Percentiles rank a stretch among this genome's conserved stretches.
These are phyloP conservation scores for Sycophila texana DNA, from an alignment of 2,888 invertebrate species.

Conservation along the genomic window DNA sequence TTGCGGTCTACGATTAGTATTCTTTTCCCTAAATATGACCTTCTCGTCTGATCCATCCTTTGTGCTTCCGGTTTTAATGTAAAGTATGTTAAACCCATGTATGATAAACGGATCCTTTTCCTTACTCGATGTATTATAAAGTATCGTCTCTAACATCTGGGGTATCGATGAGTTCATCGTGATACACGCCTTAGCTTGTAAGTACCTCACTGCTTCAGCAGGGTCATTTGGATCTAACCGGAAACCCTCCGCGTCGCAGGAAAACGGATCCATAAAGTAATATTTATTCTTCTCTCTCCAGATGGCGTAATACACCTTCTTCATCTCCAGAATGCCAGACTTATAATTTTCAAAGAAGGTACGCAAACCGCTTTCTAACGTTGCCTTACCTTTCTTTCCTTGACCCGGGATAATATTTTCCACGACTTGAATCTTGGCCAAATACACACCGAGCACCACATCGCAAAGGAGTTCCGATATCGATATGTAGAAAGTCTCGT, in stretches of 20 bases:
- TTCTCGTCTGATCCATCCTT: constrained; percentile 62
- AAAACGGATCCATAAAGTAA: constrained; percentile 71
- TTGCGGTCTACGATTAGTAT: constrained; percentile 66
- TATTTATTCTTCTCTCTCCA: constrained; percentile 70
- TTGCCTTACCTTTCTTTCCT: constrained; percentile 63
- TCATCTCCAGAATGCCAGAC: constrained; percentile 68
- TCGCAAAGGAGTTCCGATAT: constrained; percentile 69
- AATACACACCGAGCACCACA: constrained; percentile 69
- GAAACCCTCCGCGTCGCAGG: constrained; percentile 69
- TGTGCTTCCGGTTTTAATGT: constrained; percentile 65
- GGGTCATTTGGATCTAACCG: constrained; percentile 61
- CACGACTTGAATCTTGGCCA: constrained; percentile 68
- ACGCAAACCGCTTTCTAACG: constrained; percentile 63
- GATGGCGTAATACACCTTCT: constrained; percentile 67
- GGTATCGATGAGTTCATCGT: constrained; percentile 71
- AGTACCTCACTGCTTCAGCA: constrained; percentile 58
- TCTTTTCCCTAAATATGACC: constrained; percentile 69
- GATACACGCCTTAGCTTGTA: constrained; percentile 63
- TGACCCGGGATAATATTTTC: constrained; percentile 67
- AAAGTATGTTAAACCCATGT: constrained; percentile 68
- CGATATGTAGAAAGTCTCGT: constrained; percentile 64
- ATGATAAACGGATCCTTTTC: constrained; percentile 69
- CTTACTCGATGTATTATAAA: constrained; percentile 67
- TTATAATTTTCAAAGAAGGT: constrained; percentile 64
- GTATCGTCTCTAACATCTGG: constrained; percentile 66